Evolutionary conservation across 2,888 invertebrate genomes (phyloP).

Genomic region (Agapetus fuscipes): DNA sequence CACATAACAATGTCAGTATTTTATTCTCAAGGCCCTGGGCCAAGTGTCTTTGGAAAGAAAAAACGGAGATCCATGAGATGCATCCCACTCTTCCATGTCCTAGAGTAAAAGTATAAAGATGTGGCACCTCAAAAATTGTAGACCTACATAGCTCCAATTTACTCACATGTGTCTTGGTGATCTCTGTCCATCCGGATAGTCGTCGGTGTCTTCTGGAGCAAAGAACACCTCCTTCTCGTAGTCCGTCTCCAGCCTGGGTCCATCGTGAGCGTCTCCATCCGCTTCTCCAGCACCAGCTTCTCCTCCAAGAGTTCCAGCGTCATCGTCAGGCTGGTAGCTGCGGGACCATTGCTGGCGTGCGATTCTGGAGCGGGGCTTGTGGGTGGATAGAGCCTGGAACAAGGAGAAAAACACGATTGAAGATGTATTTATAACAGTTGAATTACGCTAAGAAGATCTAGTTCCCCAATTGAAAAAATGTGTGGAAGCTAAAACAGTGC

Average conservation of each 20-base stretch:
- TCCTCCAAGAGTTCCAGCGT: conserved; percentile 22
- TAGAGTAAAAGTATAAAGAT: too few species aligned
- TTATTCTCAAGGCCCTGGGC: too few species aligned
- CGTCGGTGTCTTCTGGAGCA: conserved; percentile 38
- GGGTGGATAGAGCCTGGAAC: conserved; percentile 49
- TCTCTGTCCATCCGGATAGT: conserved; percentile 34
- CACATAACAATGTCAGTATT: too few species aligned
- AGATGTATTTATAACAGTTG: too few species aligned
- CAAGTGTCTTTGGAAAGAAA: too few species aligned
- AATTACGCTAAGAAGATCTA: too few species aligned
- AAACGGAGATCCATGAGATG: too few species aligned
- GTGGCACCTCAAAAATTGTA: too few species aligned
- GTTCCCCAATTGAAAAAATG: too few species aligned
- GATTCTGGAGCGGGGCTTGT: conserved; percentile 49
- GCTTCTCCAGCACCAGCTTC: conserved; percentile 32
- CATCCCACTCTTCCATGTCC: too few species aligned
- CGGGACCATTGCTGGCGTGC: conserved; percentile 59
- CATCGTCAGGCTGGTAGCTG: conserved; percentile 53
- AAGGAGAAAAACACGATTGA: too few species aligned
- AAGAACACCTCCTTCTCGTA: conserved; percentile 51
- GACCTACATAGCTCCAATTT: neutral
- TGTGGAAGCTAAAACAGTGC: too few species aligned
- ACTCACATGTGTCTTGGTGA: conserved; percentile 18
- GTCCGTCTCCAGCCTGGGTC: conserved; percentile 30
- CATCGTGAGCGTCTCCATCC: conserved; percentile 34